A percentile compares a stretch with the other conserved stretches of the same genome.
Evolutionary conservation across 2,888 invertebrate genomes (phyloP).

Genomic region (Aradus depressus): DNA sequence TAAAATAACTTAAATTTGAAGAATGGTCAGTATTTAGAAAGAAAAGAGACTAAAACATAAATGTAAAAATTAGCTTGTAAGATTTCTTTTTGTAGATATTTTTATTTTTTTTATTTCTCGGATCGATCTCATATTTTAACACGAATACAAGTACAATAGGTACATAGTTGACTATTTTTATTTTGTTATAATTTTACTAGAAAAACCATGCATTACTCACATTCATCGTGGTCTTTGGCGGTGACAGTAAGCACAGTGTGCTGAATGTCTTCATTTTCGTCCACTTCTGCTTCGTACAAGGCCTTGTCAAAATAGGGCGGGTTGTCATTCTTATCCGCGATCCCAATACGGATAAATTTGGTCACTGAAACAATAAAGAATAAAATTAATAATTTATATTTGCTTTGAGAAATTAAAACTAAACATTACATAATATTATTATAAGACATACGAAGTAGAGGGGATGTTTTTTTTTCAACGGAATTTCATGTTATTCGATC

Average conservation of each 20-base stretch:
- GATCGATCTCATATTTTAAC: no score
- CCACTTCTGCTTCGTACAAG: constrained; percentile 91
- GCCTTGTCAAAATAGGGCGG: constrained; percentile 96
- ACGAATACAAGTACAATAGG: no score
- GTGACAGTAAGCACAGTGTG: constrained; percentile 95
- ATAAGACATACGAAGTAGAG: no score
- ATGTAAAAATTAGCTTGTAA: no score
- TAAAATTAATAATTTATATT: background rate
- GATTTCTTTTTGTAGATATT: no score
- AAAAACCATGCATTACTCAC: constrained; percentile 52
- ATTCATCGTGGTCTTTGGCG: constrained; percentile 98
- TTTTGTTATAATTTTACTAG: background rate
- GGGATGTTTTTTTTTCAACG: no score
- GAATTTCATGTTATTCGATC: no score
- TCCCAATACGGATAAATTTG: constrained; percentile 95
- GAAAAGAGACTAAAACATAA: no score
- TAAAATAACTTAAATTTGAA: no score
- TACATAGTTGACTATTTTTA: background rate
- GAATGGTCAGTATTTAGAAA: no score
- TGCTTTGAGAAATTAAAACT: background rate
- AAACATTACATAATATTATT: no score
- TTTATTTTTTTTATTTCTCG: no score
- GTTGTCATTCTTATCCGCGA: constrained; percentile 99
- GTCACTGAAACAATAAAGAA: constrained; percentile 63
- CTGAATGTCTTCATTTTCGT: constrained; percentile 95